A percentile compares a stretch with the other conserved stretches of the same genome.
phyloP scores from a whole-genome alignment of 2,113 vertebrate species.

The Caloenas nicobarica region DNA sequence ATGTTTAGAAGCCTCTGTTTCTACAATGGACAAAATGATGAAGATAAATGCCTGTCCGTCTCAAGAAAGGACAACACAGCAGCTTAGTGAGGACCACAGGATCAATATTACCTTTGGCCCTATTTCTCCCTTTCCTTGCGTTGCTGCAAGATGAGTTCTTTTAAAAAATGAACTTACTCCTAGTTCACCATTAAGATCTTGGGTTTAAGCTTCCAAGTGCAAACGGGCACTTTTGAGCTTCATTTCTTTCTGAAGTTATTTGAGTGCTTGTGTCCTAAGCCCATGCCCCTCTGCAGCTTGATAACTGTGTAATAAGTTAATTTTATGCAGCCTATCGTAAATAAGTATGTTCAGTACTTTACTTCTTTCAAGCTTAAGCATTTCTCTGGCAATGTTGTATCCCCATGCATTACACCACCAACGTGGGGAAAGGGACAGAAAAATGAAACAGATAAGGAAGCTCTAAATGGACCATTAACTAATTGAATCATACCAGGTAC shows the following conservation, averaged over 20 bases:
- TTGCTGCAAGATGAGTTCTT: neutral
- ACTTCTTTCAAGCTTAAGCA: neutral
- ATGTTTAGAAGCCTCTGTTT: neutral
- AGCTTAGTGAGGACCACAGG: neutral
- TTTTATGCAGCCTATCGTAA: neutral
- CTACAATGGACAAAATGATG: neutral
- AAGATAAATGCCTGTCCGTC: neutral
- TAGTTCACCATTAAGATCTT: neutral
- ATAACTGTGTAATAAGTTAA: neutral
- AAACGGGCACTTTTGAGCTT: rapidly evolving
- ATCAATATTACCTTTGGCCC: neutral
- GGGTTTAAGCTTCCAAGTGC: neutral
- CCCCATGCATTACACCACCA: neutral
- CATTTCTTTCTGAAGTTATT: neutral
- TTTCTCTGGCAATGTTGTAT: neutral
- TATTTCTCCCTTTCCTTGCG: neutral
- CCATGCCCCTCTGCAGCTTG: neutral
- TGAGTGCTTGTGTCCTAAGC: neutral
- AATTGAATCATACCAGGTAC: neutral
- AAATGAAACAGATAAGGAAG: neutral
- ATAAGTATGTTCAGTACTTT: neutral
- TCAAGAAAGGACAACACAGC: neutral
- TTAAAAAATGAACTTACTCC: neutral
- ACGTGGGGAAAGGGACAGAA: neutral
- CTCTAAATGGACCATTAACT: neutral